phyloP scores from a whole-genome alignment of 2,797 vertebrate genomes.

The Valencia hispanica region DNA sequence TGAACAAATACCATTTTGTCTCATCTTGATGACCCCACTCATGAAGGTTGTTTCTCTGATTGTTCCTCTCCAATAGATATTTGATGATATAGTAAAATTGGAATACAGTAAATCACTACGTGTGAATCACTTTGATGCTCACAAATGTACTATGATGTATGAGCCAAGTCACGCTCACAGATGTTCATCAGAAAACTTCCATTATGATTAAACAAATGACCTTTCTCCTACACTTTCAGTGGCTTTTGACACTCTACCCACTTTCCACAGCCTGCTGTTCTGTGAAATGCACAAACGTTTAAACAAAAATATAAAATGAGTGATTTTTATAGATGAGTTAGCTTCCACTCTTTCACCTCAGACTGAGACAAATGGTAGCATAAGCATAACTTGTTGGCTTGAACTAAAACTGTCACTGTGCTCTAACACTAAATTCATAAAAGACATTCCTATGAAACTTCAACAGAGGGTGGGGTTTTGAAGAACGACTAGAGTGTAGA shows the following conservation, averaged over 20 bases:
- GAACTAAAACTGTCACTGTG: not conserved
- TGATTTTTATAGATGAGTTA: not conserved
- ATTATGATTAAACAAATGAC: conserved; percentile 27
- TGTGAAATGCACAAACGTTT: conserved; percentile 30
- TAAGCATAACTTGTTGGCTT: not conserved
- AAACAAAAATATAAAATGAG: not conserved
- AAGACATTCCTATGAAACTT: not conserved
- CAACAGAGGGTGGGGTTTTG: not conserved
- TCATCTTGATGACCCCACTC: conserved; percentile 33
- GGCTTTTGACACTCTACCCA: conserved; percentile 11
- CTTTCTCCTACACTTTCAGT: not conserved
- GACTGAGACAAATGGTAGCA: not conserved
- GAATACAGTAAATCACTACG: not conserved
- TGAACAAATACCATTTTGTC: conserved; percentile 48
- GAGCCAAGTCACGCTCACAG: not conserved
- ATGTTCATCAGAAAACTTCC: conserved; percentile 29
- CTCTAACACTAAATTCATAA: not conserved
- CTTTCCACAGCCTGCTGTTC: conserved; percentile 22
- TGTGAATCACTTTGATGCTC: not conserved
- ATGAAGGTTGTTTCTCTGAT: conserved; percentile 43
- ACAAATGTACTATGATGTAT: conserved; percentile 6
- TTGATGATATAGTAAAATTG: conserved; percentile 10
- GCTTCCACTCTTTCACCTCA: not conserved
- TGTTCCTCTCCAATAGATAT: conserved; percentile 10
- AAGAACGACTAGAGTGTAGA: not conserved